These are phyloP conservation scores for Endotricha flammealis DNA, from an alignment of 2,888 invertebrate genomes.

Conservation along the genomic window DNA sequence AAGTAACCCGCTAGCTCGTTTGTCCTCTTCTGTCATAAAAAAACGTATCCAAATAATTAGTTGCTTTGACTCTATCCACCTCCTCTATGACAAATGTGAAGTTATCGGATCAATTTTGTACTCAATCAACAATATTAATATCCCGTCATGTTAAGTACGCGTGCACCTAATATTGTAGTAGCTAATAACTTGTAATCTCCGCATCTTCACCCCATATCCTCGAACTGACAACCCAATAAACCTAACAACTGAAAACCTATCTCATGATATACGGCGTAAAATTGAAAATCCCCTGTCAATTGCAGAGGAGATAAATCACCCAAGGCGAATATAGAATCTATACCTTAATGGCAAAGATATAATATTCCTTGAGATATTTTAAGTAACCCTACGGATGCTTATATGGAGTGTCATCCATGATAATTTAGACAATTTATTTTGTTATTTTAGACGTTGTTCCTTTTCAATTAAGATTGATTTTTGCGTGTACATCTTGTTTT, in stretches of 20 bases:
- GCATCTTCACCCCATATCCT: constrained; percentile 5
- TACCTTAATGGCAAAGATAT: background rate
- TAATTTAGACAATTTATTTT: background rate
- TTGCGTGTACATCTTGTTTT: background rate
- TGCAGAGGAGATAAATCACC: background rate
- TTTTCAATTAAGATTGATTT: background rate
- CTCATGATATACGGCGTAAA: background rate
- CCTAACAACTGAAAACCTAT: background rate
- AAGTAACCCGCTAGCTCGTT: no score
- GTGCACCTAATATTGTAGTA: constrained; percentile 7
- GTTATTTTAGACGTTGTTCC: background rate
- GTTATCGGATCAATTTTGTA: no score
- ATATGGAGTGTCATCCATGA: constrained; percentile 1
- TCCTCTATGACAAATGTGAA: no score
- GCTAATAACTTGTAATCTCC: constrained; percentile 5
- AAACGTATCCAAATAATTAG: no score
- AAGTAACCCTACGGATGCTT: constrained; percentile 1
- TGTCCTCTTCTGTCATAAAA: no score
- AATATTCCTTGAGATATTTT: background rate
- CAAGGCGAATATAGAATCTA: background rate
- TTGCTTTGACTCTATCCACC: no score
- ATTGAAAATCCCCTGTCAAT: constrained; percentile 3
- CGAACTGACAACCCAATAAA: background rate
- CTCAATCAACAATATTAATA: background rate
- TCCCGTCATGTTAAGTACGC: constrained; percentile 5